Evolutionary conservation across 2,113 vertebrate species (phyloP).

Genomic region (Mus spicilegus): DNA sequence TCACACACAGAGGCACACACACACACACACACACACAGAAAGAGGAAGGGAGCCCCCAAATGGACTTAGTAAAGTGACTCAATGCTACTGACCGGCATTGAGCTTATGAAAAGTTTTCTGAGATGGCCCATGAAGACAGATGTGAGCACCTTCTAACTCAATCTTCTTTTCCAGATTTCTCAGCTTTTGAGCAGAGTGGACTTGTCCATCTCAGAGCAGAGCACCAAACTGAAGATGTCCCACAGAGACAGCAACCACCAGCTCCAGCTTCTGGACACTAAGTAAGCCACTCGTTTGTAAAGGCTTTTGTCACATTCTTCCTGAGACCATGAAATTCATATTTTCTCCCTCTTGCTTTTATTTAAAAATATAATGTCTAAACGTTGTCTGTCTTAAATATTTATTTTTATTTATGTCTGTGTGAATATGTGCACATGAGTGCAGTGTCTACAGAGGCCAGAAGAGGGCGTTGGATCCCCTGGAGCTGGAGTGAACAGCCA

Average conservation of each 20-base stretch:
- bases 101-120: neutral
- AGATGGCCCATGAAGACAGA: neutral
- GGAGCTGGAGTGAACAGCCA: neutral
- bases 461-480: neutral
- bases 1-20: neutral
- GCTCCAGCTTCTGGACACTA: slow-evolving; percentile 87
- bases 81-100: neutral
- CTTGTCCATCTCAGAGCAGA: slow-evolving; percentile 87
- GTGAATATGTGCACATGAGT: neutral
- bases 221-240: slow-evolving; percentile 88
- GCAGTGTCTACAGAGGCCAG: neutral
- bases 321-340: neutral
- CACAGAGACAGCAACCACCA: slow-evolving; percentile 89
- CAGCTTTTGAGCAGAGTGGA: slow-evolving; percentile 89
- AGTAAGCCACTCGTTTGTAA: slow-evolving; percentile 78
- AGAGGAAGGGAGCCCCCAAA: neutral
- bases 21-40: neutral
- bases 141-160: neutral
- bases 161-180: slow-evolving; percentile 86
- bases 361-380: neutral
- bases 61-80: neutral
- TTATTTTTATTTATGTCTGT: neutral
- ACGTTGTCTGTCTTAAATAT: neutral
- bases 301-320: neutral
- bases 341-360: neutral